A percentile compares a stretch with the other conserved stretches of the same genome.
These are phyloP conservation scores for Dascyllus trimaculatus DNA, from an alignment of 2,113 vertebrate genomes.

Conservation along the genomic window DNA sequence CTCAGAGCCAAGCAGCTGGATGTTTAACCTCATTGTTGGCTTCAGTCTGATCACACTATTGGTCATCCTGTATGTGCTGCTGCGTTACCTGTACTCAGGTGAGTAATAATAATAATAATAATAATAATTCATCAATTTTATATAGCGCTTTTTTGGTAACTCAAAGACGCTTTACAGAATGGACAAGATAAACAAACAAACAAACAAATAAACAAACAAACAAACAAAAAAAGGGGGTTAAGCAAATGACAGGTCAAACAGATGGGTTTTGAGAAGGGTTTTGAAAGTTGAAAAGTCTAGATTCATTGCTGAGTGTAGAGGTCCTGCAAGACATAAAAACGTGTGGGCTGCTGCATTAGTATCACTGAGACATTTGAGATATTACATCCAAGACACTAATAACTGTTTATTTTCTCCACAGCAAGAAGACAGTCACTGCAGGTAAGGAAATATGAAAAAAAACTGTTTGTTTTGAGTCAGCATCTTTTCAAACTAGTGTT, in stretches of 20 bases:
- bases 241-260: too few relatives aligned
- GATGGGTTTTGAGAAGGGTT: too few relatives aligned
- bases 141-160: too few relatives aligned
- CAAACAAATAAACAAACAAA: too few relatives aligned
- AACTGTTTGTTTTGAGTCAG: too few relatives aligned
- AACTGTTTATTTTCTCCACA: constrained; percentile 59
- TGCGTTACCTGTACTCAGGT: constrained; percentile 67
- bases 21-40: constrained; percentile 21
- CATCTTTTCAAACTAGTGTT: neutral
- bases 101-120: too few relatives aligned
- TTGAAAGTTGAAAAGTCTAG: too few relatives aligned
- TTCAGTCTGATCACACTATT: constrained; percentile 45
- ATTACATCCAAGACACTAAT: constrained; percentile 4
- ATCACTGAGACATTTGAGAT: neutral
- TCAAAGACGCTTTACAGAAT: too few relatives aligned
- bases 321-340: neutral
- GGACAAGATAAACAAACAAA: too few relatives aligned
- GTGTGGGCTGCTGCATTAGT: neutral
- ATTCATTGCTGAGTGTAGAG: too few relatives aligned
- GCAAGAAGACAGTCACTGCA: constrained; percentile 38
- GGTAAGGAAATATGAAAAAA: constrained; percentile 59
- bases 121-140: too few relatives aligned
- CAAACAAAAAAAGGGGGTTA: too few relatives aligned
- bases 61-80: constrained; percentile 34
- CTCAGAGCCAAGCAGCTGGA: constrained; percentile 70